Evolutionary conservation across 2,113 vertebrate species (phyloP).

Genomic region (Pao palembangensis): DNA sequence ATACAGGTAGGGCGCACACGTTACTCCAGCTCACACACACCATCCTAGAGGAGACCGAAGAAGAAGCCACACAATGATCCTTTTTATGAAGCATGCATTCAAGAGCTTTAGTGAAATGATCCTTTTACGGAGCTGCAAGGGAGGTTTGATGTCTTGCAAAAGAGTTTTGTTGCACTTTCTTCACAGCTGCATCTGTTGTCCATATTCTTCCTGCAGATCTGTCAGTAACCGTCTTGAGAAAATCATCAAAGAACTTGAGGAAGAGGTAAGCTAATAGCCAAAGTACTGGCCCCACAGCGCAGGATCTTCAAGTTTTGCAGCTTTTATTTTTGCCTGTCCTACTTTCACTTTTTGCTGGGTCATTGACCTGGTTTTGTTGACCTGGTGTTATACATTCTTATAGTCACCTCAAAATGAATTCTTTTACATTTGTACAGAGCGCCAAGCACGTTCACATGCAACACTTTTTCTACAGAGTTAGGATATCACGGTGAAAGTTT

Average conservation of each 20-base stretch:
- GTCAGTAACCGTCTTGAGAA: slow-evolving; percentile 86
- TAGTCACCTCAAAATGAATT: slow-evolving; percentile 8
- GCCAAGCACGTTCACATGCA: slow-evolving; percentile 2
- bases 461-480: slow-evolving; percentile 12
- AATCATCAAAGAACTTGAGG: slow-evolving; percentile 89
- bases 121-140: no score
- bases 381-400: slow-evolving; percentile 2
- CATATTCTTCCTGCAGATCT: slow-evolving; percentile 72
- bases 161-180: neutral
- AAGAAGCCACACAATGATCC: no score
- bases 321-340: neutral
- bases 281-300: neutral
- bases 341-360: slow-evolving; percentile 12
- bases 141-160: neutral
- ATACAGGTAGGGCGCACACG: slow-evolving; percentile 41
- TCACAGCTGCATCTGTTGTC: neutral
- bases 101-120: no score
- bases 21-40: neutral
- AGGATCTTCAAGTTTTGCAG: neutral
- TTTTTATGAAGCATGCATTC: no score
- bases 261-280: slow-evolving; percentile 79
- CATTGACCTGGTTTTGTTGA: no score
- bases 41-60: no score
- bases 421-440: slow-evolving; percentile 14
- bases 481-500: slow-evolving; percentile 16